Conservation (phyloP, 1,140 invertebrate genomes). For the Euborellia annulipes region DNA sequence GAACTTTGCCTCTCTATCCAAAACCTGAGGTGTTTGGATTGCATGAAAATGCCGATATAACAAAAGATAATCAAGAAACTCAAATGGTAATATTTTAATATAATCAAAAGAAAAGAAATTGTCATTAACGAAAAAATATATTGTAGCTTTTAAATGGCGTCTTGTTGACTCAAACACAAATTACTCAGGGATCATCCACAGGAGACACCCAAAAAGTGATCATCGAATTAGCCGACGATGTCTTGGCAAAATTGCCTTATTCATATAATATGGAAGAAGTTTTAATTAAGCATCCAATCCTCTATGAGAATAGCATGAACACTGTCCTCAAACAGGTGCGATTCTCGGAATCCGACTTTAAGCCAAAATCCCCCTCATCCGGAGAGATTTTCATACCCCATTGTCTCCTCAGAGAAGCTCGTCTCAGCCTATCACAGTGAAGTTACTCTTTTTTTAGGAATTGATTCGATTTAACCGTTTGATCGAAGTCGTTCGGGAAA, state of each 20-base stretch:
- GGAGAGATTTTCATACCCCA: no score
- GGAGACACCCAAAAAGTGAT: slow-evolving; percentile 47
- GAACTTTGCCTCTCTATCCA: slow-evolving; percentile 52
- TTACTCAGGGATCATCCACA: slow-evolving; percentile 35
- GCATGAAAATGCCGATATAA: slow-evolving; percentile 84
- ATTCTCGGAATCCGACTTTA: no score
- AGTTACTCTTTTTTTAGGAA: no score
- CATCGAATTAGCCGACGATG: slow-evolving; percentile 51
- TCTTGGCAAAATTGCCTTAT: slow-evolving; percentile 48
- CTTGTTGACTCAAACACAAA: slow-evolving; percentile 52
- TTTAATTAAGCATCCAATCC: slow-evolving; percentile 55
- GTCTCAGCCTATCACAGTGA: no score
- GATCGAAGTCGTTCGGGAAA: slow-evolving; percentile 42
- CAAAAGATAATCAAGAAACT: slow-evolving; percentile 80
- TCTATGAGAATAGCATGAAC: slow-evolving; percentile 85
- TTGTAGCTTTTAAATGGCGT: slow-evolving; percentile 55
- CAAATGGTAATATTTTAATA: slow-evolving; percentile 33
- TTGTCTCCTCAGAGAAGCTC: no score
- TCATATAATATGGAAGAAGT: slow-evolving; percentile 49
- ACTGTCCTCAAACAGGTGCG: slow-evolving; percentile 64
- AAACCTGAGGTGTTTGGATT: slow-evolving; percentile 77
- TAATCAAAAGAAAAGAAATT: no score
- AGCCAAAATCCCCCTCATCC: no score
- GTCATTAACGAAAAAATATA: no score
- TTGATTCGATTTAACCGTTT: slow-evolving; percentile 68